Percentiles rank a stretch among this genome's conserved stretches.
Evolutionary conservation across 2,888 invertebrate species (phyloP).

Genomic region (Penaeus monodon): DNA sequence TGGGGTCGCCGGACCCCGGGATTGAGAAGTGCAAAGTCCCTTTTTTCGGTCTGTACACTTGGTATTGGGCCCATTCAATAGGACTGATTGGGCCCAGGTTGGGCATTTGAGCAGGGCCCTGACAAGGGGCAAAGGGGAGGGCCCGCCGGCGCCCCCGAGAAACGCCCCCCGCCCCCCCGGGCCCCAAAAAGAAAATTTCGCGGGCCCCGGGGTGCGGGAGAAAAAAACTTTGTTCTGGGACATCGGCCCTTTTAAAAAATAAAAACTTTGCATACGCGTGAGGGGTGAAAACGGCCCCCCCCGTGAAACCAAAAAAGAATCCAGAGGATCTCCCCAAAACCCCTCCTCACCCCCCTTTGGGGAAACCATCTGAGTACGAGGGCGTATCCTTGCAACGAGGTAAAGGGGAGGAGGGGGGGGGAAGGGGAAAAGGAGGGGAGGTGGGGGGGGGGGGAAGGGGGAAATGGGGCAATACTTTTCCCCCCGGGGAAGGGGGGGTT

Average conservation of each 20-base stretch:
- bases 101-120: slow-evolving; percentile 55
- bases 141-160: no score
- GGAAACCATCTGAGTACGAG: no score
- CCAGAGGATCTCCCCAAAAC: slow-evolving; percentile 16
- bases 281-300: slow-evolving; percentile 48
- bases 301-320: slow-evolving; percentile 45
- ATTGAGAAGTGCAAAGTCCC: slow-evolving; percentile 59
- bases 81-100: slow-evolving; percentile 59
- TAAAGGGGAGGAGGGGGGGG: no score
- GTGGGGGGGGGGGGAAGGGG: no score
- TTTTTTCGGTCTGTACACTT: slow-evolving; percentile 60
- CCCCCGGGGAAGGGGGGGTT: no score
- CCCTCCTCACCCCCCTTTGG: no score
- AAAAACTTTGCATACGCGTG: slow-evolving; percentile 56
- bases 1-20: slow-evolving; percentile 23
- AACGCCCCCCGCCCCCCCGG: no score
- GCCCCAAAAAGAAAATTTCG: no score
- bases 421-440: no score
- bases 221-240: not conserved
- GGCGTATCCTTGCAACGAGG: no score
- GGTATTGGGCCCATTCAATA: slow-evolving; percentile 55
- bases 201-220: not conserved
- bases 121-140: slow-evolving; percentile 17
- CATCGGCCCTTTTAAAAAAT: slow-evolving; percentile 44
- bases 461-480: no score